These are phyloP conservation scores for Drosophila nasuta DNA, from an alignment of 1,140 invertebrate species.

Conservation along the genomic window DNA sequence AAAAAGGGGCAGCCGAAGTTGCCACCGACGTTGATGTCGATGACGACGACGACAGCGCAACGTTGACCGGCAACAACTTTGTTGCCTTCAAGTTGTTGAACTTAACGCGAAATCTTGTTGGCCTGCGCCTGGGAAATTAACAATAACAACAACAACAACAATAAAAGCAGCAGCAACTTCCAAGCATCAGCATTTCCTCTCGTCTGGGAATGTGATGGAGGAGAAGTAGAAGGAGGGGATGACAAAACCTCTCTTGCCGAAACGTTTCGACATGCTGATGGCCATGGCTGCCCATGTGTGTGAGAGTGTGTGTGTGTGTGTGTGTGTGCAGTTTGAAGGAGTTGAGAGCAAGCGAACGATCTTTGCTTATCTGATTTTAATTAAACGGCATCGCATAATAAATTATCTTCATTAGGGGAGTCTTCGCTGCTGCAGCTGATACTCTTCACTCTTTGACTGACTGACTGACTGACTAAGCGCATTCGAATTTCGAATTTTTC, in stretches of 20 bases:
- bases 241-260: slow-evolving; percentile 31
- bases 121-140: slow-evolving; percentile 67
- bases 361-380: slow-evolving; percentile 78
- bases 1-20: slow-evolving; percentile 41
- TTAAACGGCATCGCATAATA: slow-evolving; percentile 83
- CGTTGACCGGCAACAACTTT: slow-evolving; percentile 77
- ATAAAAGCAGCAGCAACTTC: not conserved
- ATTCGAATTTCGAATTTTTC: slow-evolving; percentile 9
- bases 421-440: not conserved
- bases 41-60: slow-evolving; percentile 34
- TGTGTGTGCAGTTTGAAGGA: slow-evolving; percentile 56
- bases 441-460: slow-evolving; percentile 27
- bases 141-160: slow-evolving; percentile 30
- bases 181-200: slow-evolving; percentile 45
- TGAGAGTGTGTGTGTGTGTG: slow-evolving; percentile 14
- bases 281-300: slow-evolving; percentile 29
- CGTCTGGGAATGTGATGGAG: slow-evolving; percentile 26
- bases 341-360: slow-evolving; percentile 61
- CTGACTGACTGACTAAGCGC: slow-evolving; percentile 21
- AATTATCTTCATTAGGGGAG: slow-evolving; percentile 81
- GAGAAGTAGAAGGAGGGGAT: slow-evolving; percentile 4
- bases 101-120: slow-evolving; percentile 77
- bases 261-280: slow-evolving; percentile 15
- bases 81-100: slow-evolving; percentile 77
- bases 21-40: slow-evolving; percentile 64